These are phyloP conservation scores for Patella depressa DNA, from an alignment of 2,888 invertebrate genomes.

Conservation along the genomic window DNA sequence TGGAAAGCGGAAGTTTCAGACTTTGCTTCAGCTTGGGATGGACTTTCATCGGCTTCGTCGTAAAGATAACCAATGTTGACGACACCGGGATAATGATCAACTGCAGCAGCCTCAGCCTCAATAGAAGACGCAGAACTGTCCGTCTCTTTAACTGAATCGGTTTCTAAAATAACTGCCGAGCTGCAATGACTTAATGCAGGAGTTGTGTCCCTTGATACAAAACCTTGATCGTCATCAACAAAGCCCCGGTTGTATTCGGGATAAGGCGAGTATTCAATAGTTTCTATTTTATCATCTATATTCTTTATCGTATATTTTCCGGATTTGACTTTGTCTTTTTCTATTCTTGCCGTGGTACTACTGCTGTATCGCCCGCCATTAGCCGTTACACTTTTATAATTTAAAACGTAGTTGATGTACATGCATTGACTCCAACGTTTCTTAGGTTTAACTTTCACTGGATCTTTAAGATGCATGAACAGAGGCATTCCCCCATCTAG, in stretches of 20 bases:
- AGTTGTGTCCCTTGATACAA: constrained; percentile 31
- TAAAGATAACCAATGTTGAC: constrained; percentile 21
- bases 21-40: neutral
- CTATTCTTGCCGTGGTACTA: no score
- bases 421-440: constrained; percentile 43
- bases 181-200: constrained; percentile 32
- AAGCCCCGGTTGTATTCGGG: constrained; percentile 16
- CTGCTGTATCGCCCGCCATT: neutral
- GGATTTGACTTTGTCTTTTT: neutral
- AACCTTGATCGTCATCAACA: constrained; percentile 30
- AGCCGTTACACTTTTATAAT: constrained; percentile 30
- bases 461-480: constrained; percentile 44
- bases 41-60: constrained; percentile 14
- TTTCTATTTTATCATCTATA: neutral
- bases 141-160: constrained; percentile 28
- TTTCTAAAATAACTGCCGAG: constrained; percentile 25
- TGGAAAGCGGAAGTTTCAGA: neutral
- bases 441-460: constrained; percentile 39
- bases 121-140: constrained; percentile 25
- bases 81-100: neutral
- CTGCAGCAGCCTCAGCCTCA: constrained; percentile 9
- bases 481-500: constrained; percentile 44
- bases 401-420: constrained; percentile 55
- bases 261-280: constrained; percentile 26
- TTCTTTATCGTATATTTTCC: neutral